A percentile compares a stretch with the other conserved stretches of the same genome.
Conservation (phyloP, 2,888 invertebrate genomes). For the Lochmaea capreae region DNA sequence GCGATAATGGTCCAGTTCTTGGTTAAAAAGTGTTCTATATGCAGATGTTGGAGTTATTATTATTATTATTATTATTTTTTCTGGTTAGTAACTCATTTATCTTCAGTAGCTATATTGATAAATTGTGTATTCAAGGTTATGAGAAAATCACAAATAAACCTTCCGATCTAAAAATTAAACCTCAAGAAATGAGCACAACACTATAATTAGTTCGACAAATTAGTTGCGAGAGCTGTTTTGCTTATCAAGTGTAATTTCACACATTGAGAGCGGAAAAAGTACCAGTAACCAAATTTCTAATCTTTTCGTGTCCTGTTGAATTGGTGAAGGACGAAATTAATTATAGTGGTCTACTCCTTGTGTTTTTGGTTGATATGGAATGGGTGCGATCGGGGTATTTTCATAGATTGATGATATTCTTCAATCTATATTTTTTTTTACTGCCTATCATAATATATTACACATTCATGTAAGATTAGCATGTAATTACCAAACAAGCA, state of each 20-base stretch:
- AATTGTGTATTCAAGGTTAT: not conserved
- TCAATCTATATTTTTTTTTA: no score
- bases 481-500: no score
- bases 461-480: no score
- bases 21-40: no score
- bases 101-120: no score
- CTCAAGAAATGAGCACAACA: not conserved
- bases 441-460: no score
- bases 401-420: no score
- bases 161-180: no score
- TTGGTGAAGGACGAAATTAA: not conserved
- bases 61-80: no score
- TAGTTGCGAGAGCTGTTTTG: not conserved
- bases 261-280: not conserved
- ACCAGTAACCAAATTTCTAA: not conserved
- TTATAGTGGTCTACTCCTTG: not conserved
- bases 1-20: no score
- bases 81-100: no score
- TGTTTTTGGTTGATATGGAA: not conserved
- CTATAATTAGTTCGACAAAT: not conserved
- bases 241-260: not conserved
- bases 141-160: not conserved
- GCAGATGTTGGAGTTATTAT: no score
- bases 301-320: not conserved
- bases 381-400: not conserved